Conservation (phyloP, 2,113 vertebrate species). For the Calyptomena viridis region DNA sequence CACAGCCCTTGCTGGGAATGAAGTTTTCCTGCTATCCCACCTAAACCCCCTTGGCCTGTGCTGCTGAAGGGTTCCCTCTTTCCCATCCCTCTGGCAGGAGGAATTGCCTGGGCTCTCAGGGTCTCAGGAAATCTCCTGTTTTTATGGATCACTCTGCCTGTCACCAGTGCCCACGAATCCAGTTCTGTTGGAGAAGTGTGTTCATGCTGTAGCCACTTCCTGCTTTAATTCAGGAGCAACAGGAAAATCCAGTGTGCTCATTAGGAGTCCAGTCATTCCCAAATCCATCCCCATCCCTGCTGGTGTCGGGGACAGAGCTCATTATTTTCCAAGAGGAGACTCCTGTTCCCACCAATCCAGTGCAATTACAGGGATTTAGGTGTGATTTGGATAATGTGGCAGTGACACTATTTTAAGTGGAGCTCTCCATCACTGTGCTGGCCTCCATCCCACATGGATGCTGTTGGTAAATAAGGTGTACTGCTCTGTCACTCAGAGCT, state of each 20-base stretch:
- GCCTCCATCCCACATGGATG: neutral
- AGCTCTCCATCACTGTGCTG: neutral
- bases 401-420: slow-evolving; percentile 13
- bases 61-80: neutral
- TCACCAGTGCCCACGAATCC: neutral
- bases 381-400: neutral
- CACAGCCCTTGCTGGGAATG: neutral
- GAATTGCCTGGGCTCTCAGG: no score
- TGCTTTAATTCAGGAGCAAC: neutral
- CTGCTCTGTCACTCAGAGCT: neutral
- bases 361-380: slow-evolving; percentile 8
- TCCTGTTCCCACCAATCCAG: slow-evolving; percentile 9
- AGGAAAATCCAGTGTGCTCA: neutral
- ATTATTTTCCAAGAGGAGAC: slow-evolving; percentile 10
- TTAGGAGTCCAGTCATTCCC: neutral
- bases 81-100: fast-evolving
- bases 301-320: no score
- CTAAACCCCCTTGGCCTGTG: neutral
- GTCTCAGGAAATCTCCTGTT: neutral
- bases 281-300: neutral
- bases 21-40: neutral
- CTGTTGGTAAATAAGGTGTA: neutral
- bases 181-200: neutral
- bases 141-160: neutral
- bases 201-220: neutral